Evolutionary conservation across 35 echinoderm and acorn worm species (phyloP).

Genomic region (Ophioderma brevispina): DNA sequence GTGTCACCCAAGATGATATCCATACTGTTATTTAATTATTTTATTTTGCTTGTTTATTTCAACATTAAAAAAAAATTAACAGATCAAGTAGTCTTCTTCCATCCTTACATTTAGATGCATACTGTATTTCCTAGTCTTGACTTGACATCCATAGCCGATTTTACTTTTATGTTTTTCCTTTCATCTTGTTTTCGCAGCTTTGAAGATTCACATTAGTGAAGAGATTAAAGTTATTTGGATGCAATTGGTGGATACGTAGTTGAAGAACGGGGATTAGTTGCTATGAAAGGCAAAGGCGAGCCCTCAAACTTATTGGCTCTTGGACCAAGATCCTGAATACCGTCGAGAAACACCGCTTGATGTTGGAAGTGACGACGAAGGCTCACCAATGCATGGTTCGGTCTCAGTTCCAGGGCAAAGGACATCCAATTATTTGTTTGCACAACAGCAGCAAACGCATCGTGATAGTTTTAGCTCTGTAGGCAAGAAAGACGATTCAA

Average conservation of each 20-base stretch:
- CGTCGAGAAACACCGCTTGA: slow-evolving; percentile 50
- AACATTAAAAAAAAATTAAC: no score
- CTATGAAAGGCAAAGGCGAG: slow-evolving; percentile 96
- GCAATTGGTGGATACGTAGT: slow-evolving; percentile 72
- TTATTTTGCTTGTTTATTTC: no score
- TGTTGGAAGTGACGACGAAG: slow-evolving; percentile 6
- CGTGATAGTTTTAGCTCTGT: not conserved
- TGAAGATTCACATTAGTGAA: slow-evolving; percentile 93
- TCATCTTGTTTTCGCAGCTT: slow-evolving; percentile 67
- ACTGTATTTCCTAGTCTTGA: no score
- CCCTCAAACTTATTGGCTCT: slow-evolving; percentile 83
- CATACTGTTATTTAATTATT: no score
- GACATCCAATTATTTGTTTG: not conserved
- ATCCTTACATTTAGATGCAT: no score
- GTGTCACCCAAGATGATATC: no score
- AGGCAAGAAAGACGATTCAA: not conserved
- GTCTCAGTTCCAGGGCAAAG: not conserved
- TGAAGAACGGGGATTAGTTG: slow-evolving; percentile 75
- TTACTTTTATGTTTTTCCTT: no score
- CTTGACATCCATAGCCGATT: no score
- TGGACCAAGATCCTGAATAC: slow-evolving; percentile 58
- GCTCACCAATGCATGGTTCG: not conserved
- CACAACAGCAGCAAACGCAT: not conserved
- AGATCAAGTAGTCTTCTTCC: no score
- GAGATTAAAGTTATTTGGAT: slow-evolving; percentile 63